Evolutionary conservation across 2,888 invertebrate species (phyloP), one percentile per base, ranked within the genome.

Genomic region (Platynereis dumerilii): DNA sequence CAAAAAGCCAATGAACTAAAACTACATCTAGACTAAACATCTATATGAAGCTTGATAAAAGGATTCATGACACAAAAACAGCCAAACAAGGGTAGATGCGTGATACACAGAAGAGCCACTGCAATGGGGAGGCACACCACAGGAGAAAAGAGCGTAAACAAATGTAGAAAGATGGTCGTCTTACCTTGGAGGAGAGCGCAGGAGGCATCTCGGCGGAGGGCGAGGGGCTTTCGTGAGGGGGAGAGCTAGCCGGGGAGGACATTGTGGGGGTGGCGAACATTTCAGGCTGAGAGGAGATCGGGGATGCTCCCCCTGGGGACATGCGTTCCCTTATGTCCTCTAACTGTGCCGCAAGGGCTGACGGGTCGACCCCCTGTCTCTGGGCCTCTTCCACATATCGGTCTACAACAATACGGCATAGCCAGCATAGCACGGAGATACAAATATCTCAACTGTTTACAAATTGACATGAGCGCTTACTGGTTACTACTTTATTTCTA

Each of bases 281-380:
- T 48, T 80, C 82, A 22, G 77, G 80, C 64, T 79, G 80, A 44
- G 80, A 80, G 22, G 80, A 80, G 52, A 79, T 76, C 24, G 78
- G 80, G 20, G 82, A 82, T 45, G 72, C 71, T 29, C 74, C 75
- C 34, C 34, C 34, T 17, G 79, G 79, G 26, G 80, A 80, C 39
- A 72, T 75, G 45, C 63, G 61, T 66, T 78, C 79, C 63, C 75
- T 73, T 28, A 80, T 80, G 48, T 77, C 80, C 67, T 78, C 78
- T 64, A 82, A 69, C 66, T 78, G 76, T 24, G 79, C 80, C 26
- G 80, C 81, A 58, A 81, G 69, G 63, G 77, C 74, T 29, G 76
- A 71, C 2, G 81, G 80, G 67, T 81, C 81, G n/a, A 81, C 73
- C 39, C 79, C 81, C 52, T 74, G 74, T 27, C 72, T 68, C n/a